A percentile compares a stretch with the other conserved stretches of the same genome.
These are phyloP conservation scores for Mobula hypostoma DNA, from an alignment of 2,113 vertebrate genomes.

Conservation along the genomic window DNA sequence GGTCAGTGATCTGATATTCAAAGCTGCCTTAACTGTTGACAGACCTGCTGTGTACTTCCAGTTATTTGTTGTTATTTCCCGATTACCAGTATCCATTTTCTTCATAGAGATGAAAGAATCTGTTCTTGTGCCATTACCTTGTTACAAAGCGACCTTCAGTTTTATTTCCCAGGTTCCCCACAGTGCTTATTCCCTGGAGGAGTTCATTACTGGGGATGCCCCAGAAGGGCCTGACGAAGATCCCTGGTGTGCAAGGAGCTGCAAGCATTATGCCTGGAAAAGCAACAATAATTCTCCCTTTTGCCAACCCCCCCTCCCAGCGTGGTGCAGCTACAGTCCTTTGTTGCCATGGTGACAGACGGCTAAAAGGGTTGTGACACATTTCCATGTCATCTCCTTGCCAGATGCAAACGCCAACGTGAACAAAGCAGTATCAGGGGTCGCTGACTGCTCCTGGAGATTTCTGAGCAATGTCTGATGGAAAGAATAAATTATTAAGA, in stretches of 20 bases:
- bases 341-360: constrained; percentile 11
- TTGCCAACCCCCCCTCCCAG: background rate
- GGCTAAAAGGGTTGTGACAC: constrained; percentile 23
- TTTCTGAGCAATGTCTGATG: background rate
- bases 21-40: background rate
- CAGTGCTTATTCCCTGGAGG: background rate
- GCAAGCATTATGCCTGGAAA: background rate
- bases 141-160: background rate
- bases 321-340: background rate
- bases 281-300: background rate
- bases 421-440: constrained; percentile 12
- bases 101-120: background rate
- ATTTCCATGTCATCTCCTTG: constrained; percentile 9
- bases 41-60: background rate
- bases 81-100: no score
- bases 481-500: constrained; percentile 27
- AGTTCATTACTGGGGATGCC: background rate
- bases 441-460: background rate
- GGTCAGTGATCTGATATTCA: background rate
- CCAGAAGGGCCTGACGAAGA: background rate
- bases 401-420: background rate
- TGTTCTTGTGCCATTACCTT: background rate
- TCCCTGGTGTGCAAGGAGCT: background rate
- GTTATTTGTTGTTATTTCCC: background rate
- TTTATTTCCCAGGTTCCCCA: background rate